Percentiles rank a stretch among this genome's conserved stretches.
phyloP scores from a whole-genome alignment of 2,888 invertebrate species.

The Drosophila differens region DNA sequence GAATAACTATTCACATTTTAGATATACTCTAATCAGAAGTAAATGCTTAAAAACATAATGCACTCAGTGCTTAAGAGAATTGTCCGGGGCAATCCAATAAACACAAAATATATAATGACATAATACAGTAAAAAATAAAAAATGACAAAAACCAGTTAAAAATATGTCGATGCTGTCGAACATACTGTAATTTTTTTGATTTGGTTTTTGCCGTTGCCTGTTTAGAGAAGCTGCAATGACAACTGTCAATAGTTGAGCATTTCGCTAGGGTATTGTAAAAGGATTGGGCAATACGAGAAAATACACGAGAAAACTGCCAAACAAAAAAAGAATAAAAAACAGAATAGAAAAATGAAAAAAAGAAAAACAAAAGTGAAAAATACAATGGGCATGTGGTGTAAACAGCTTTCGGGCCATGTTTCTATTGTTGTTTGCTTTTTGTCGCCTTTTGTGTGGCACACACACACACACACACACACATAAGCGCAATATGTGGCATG shows the following conservation, averaged over 20 bases:
- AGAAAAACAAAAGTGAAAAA: constrained; percentile 12
- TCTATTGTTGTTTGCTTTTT: constrained; percentile 62
- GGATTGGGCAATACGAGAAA: constrained; percentile 27
- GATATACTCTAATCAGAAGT: not conserved
- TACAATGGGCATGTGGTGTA: constrained; percentile 45
- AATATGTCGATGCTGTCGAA: constrained; percentile 9
- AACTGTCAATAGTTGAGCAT: constrained; percentile 28
- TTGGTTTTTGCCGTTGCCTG: not conserved
- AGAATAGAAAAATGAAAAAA: not conserved
- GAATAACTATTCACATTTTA: not conserved
- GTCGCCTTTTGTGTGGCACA: constrained; percentile 46
- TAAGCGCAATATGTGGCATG: constrained; percentile 30
- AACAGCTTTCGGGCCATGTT: constrained; percentile 59
- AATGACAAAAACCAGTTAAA: not conserved
- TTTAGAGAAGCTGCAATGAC: constrained; percentile 1
- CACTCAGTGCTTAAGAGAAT: not conserved
- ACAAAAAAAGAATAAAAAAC: constrained; percentile 1
- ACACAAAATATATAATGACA: not conserved
- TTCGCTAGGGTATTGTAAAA: constrained; percentile 33
- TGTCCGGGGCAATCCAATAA: not conserved
- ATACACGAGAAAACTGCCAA: constrained; percentile 7
- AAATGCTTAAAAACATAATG: not conserved
- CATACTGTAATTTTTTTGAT: not conserved
- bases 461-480: constrained; percentile 12
- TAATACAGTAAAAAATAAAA: not conserved